Percentiles rank a stretch among this genome's conserved stretches.
phyloP scores from a whole-genome alignment of 2,888 invertebrate species.

The Cheilosia urbana region DNA sequence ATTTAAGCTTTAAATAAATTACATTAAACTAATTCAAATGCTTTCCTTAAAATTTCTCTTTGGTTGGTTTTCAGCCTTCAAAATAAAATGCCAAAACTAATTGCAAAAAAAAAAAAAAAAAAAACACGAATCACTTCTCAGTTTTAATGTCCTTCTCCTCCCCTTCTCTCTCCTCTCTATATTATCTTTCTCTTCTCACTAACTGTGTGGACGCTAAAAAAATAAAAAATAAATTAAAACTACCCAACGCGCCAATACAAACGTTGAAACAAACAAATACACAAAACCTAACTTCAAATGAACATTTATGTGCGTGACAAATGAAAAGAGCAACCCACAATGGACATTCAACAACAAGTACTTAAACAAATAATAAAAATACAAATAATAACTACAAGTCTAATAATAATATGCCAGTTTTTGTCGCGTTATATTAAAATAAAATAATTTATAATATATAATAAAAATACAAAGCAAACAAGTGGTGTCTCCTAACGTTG shows the following conservation, averaged over 20 bases:
- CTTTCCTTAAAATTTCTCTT: slow-evolving; percentile 75
- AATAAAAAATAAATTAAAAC: slow-evolving; percentile 24
- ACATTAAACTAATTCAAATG: slow-evolving; percentile 63
- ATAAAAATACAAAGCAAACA: slow-evolving; percentile 1
- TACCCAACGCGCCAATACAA: slow-evolving; percentile 26
- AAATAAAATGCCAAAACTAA: slow-evolving; percentile 69
- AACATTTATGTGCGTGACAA: slow-evolving; percentile 39
- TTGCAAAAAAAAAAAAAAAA: slow-evolving; percentile 57
- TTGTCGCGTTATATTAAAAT: slow-evolving; percentile 11
- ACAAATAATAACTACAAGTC: slow-evolving; percentile 4
- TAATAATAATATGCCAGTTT: slow-evolving; percentile 10
- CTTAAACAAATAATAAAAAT: slow-evolving; percentile 56
- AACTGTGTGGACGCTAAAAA: slow-evolving; percentile 63
- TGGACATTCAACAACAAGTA: slow-evolving; percentile 73
- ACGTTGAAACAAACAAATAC: slow-evolving; percentile 20
- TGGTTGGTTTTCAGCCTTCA: slow-evolving; percentile 74
- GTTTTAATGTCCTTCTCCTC: slow-evolving; percentile 53
- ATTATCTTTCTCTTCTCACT: slow-evolving; percentile 59
- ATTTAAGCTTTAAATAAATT: slow-evolving; percentile 50
- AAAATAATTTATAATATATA: slow-evolving; percentile 11
- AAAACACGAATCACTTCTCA: slow-evolving; percentile 61
- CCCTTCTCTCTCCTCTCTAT: slow-evolving; percentile 5
- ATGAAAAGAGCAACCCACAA: slow-evolving; percentile 67
- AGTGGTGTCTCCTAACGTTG: slow-evolving; percentile 48
- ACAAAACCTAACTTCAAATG: slow-evolving; percentile 3